Conservation (phyloP, 2,797 vertebrate genomes). For the Chromis chromis region DNA sequence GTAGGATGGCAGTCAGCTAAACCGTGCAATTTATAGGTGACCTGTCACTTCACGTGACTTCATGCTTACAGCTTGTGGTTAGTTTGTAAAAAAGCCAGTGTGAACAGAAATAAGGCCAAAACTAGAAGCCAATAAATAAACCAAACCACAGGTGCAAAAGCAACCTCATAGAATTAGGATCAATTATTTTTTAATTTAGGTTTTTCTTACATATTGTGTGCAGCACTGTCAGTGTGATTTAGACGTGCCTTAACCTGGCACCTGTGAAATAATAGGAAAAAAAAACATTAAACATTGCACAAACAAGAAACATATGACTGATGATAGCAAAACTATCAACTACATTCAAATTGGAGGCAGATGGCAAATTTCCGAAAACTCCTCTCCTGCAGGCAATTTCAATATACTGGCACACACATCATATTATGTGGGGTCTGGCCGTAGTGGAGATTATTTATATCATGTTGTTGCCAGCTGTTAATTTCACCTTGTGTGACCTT, state of each 20-base stretch:
- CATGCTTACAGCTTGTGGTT: neutral
- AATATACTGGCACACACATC: conserved; percentile 57
- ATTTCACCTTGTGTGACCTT: conserved; percentile 76
- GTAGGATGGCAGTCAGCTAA: neutral
- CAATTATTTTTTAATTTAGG: neutral
- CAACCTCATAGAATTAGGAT: neutral
- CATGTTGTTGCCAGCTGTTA: conserved; percentile 70
- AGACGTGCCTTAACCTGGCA: conserved; percentile 5
- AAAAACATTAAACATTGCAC: conserved; percentile 10
- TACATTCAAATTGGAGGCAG: conserved; percentile 70
- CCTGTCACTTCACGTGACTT: neutral
- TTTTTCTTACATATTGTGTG: neutral
- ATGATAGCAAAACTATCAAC: conserved; percentile 42
- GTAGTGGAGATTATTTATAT: conserved; percentile 59
- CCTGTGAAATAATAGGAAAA: conserved; percentile 1
- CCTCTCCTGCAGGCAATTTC: conserved; percentile 67
- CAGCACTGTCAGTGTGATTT: neutral
- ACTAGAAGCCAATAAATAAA: conserved; percentile 9
- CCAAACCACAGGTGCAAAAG: neutral
- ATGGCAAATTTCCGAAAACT: conserved; percentile 74
- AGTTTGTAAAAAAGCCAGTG: neutral
- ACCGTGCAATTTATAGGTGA: neutral
- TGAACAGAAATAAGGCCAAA: neutral
- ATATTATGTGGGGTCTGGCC: conserved; percentile 65
- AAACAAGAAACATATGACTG: conserved; percentile 39